A percentile compares a stretch with the other conserved stretches of the same genome.
phyloP scores from a whole-genome alignment of 2,888 invertebrate genomes.

The Protodeltote pygarga region DNA sequence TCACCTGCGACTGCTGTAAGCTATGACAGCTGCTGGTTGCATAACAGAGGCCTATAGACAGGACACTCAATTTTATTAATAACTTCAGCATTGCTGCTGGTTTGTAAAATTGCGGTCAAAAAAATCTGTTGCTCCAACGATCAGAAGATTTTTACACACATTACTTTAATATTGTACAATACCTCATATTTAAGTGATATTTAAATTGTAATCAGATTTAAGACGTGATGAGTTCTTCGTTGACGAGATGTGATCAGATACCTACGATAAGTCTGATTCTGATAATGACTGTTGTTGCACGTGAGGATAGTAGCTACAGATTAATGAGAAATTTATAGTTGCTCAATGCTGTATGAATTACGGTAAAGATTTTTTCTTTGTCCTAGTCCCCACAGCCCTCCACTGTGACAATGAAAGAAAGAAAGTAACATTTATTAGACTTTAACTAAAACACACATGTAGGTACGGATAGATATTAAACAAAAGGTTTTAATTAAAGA shows the following conservation, averaged over 20 bases:
- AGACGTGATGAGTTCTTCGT: conserved; percentile 34
- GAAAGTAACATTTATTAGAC: too few species aligned
- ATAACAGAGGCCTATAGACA: conserved; percentile 61
- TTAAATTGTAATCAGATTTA: conserved; percentile 24
- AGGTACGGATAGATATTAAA: too few species aligned
- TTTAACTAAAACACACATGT: too few species aligned
- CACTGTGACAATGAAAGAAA: too few species aligned
- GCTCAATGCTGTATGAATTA: background rate
- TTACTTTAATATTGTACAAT: conserved; percentile 8
- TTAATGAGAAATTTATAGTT: conserved; percentile 8
- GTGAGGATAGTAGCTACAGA: conserved; percentile 37
- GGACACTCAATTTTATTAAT: conserved; percentile 57
- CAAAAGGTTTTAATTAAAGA: too few species aligned
- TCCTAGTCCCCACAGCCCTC: too few species aligned
- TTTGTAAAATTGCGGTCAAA: background rate
- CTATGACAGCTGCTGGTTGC: conserved; percentile 62
- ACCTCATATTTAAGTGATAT: conserved; percentile 36
- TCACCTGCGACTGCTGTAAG: conserved; percentile 73
- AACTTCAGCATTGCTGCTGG: conserved; percentile 58
- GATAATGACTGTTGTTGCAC: conserved; percentile 42
- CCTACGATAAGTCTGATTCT: conserved; percentile 40
- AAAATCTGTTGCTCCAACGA: background rate
- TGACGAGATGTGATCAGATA: conserved; percentile 29
- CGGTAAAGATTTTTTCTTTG: too few species aligned
- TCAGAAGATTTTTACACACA: conserved; percentile 14